Percentiles rank a stretch among this genome's conserved stretches.
Conservation (phyloP, 2,888 invertebrate genomes). For the Charanyca ferruginea region DNA sequence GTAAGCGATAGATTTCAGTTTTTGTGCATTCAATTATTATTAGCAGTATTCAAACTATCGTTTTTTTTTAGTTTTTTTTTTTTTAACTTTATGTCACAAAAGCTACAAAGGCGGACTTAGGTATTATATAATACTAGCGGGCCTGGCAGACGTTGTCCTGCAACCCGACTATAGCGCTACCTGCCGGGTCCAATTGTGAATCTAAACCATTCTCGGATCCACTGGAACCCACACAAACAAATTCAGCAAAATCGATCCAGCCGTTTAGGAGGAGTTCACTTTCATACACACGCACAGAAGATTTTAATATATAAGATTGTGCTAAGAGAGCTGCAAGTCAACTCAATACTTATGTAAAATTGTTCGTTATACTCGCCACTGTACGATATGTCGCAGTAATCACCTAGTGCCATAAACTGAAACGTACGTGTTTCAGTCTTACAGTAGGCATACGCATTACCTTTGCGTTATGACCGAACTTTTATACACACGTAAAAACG, state of each 20-base stretch:
- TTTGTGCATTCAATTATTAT: neutral
- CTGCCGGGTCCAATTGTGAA: too few species aligned
- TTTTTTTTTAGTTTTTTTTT: neutral
- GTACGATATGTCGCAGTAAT: slow-evolving; percentile 6
- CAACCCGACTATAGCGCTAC: too few species aligned
- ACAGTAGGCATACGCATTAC: neutral
- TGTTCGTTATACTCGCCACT: neutral
- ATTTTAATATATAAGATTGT: neutral
- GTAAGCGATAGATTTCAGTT: neutral
- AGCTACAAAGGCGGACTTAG: too few species aligned
- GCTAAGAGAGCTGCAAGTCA: neutral
- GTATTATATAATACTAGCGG: too few species aligned
- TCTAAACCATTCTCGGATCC: too few species aligned
- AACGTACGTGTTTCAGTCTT: neutral
- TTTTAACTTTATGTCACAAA: too few species aligned
- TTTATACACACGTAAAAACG: slow-evolving; percentile 9
- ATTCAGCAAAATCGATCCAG: too few species aligned
- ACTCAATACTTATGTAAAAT: neutral
- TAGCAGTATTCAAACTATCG: too few species aligned
- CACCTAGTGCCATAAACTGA: neutral
- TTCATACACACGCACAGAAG: too few species aligned
- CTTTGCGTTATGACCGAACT: slow-evolving; percentile 8
- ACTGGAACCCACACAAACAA: too few species aligned
- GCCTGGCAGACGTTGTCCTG: too few species aligned
- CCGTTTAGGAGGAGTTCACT: too few species aligned